These are phyloP conservation scores for Gonatopus flavifemur DNA, from an alignment of 1,140 invertebrate genomes.

Conservation along the genomic window DNA sequence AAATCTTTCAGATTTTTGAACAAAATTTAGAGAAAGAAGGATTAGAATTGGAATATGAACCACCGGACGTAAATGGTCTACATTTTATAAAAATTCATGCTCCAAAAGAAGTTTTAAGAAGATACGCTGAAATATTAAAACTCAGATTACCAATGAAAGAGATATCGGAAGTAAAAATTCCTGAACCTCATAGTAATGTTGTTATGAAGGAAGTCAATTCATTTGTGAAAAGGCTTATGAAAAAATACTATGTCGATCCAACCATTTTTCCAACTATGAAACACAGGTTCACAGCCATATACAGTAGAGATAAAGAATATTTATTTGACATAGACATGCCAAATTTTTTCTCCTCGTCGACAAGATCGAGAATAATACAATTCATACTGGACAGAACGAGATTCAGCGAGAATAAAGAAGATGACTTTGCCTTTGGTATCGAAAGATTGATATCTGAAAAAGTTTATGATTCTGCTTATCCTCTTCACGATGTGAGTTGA, in stretches of 20 bases:
- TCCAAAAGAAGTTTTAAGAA: slow-evolving; percentile 78
- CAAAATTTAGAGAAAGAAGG: slow-evolving; percentile 69
- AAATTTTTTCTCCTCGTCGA: slow-evolving; percentile 84
- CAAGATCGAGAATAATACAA: slow-evolving; percentile 85
- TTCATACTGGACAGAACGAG: slow-evolving; percentile 88
- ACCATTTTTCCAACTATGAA: slow-evolving; percentile 70
- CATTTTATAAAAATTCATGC: slow-evolving; percentile 84
- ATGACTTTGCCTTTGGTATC: slow-evolving; percentile 82
- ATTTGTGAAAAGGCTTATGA: slow-evolving; percentile 63
- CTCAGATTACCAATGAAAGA: slow-evolving; percentile 94
- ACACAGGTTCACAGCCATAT: slow-evolving; percentile 79
- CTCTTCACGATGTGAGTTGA: slow-evolving; percentile 82
- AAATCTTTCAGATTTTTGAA: slow-evolving; percentile 62
- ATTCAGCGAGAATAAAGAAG: slow-evolving; percentile 66
- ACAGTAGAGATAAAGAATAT: slow-evolving; percentile 84
- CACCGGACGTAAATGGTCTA: slow-evolving; percentile 63
- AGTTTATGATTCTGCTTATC: slow-evolving; percentile 83
- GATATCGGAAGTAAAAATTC: slow-evolving; percentile 65
- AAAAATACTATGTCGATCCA: slow-evolving; percentile 66
- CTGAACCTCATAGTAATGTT: slow-evolving; percentile 64
- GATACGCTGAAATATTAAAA: slow-evolving; percentile 92
- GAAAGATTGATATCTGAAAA: slow-evolving; percentile 77
- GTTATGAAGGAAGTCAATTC: slow-evolving; percentile 65
- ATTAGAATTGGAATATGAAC: slow-evolving; percentile 67
- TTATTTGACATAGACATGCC: slow-evolving; percentile 80